Evolutionary conservation across 1,140 invertebrate species (phyloP).

Genomic region (Phortica variegata): DNA sequence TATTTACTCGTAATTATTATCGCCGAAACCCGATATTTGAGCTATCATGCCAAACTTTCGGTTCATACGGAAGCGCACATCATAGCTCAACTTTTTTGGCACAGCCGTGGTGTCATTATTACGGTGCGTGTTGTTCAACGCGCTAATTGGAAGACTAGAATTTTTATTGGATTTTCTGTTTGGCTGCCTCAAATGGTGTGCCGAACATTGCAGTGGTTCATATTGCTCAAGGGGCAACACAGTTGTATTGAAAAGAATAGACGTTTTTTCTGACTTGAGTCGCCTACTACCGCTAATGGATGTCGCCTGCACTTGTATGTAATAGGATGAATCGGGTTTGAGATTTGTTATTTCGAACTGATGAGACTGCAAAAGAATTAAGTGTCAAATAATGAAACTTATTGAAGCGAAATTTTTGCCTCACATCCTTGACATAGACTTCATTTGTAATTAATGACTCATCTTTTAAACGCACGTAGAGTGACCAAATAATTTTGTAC

Average conservation of each 20-base stretch:
- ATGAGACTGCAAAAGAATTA: slow-evolving; percentile 26
- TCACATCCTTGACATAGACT: slow-evolving; percentile 54
- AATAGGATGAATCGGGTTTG: slow-evolving; percentile 67
- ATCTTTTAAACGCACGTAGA: slow-evolving; percentile 36
- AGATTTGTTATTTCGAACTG: slow-evolving; percentile 62
- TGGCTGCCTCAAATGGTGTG: slow-evolving; percentile 17
- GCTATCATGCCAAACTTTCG: slow-evolving; percentile 54
- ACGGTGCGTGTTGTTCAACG: slow-evolving; percentile 4
- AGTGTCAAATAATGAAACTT: neutral
- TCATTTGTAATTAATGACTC: slow-evolving; percentile 34
- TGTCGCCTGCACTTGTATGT: slow-evolving; percentile 71
- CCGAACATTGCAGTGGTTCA: slow-evolving; percentile 28
- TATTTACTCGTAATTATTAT: too few relatives aligned
- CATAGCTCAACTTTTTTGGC: slow-evolving; percentile 19
- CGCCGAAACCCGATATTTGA: slow-evolving; percentile 50
- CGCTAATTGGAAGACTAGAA: too few relatives aligned
- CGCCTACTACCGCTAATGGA: slow-evolving; percentile 66
- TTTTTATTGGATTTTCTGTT: too few relatives aligned
- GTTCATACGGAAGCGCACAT: slow-evolving; percentile 48
- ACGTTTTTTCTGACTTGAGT: slow-evolving; percentile 67
- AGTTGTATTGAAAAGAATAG: slow-evolving; percentile 68
- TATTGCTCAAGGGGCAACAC: slow-evolving; percentile 22
- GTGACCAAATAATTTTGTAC: slow-evolving; percentile 56
- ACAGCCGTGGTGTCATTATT: slow-evolving; percentile 12
- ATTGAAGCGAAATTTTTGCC: slow-evolving; percentile 8